Evolutionary conservation across 2,797 vertebrate species (phyloP).

Genomic region (Eulemur mongoz): DNA sequence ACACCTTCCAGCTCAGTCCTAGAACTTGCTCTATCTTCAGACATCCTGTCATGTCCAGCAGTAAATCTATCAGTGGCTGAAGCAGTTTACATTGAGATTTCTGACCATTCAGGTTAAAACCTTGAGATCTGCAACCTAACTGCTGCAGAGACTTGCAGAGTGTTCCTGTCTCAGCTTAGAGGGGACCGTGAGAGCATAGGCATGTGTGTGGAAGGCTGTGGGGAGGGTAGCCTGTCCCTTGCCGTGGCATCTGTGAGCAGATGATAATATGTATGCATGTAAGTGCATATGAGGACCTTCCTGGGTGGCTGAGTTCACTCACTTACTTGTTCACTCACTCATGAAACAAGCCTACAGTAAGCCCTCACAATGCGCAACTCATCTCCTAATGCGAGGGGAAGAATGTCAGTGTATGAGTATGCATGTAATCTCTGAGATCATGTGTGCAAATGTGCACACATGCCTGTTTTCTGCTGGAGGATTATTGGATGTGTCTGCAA

Average conservation of each 20-base stretch:
- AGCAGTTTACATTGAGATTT: background rate
- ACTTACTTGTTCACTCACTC: background rate
- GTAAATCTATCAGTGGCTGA: background rate
- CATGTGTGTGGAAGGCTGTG: background rate
- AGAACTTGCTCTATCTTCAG: background rate
- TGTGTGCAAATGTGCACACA: background rate
- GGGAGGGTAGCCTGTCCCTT: background rate
- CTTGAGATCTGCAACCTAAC: background rate
- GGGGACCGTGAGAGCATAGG: background rate
- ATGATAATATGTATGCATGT: background rate
- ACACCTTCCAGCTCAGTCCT: background rate
- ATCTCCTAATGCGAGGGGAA: background rate
- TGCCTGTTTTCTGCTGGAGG: slow-evolving; percentile 68
- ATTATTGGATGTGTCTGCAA: slow-evolving; percentile 78
- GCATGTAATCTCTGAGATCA: slow-evolving; percentile 34
- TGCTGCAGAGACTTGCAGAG: background rate
- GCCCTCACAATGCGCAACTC: background rate
- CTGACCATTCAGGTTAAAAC: background rate
- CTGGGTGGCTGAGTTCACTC: background rate
- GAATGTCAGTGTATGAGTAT: background rate
- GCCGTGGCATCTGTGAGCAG: background rate
- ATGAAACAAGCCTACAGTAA: background rate
- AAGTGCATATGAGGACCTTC: background rate
- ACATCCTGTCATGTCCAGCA: background rate
- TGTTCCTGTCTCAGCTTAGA: background rate